Evolutionary conservation across 2,888 invertebrate species (phyloP).

Genomic region (Thyatira batis): DNA sequence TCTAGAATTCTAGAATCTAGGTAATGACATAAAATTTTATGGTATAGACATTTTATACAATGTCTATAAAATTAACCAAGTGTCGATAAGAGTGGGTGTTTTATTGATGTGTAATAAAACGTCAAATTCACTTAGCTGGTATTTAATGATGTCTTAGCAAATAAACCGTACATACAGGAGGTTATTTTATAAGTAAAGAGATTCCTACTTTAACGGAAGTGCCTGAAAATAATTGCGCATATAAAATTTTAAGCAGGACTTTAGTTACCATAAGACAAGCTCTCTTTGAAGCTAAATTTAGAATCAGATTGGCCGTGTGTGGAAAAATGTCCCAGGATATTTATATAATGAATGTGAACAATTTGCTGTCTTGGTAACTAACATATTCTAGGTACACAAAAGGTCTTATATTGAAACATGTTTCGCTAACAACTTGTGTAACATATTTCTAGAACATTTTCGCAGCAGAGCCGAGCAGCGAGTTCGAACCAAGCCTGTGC

Average conservation of each 20-base stretch:
- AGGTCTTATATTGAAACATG: neutral
- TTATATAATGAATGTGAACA: too few species aligned
- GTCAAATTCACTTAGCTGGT: conserved; percentile 34
- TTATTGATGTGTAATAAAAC: conserved; percentile 46
- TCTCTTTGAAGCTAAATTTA: too few species aligned
- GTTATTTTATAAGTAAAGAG: conserved; percentile 8
- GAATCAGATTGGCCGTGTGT: too few species aligned
- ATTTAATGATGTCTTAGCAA: conserved; percentile 23
- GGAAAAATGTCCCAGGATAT: too few species aligned
- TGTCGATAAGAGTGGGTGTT: conserved; percentile 46
- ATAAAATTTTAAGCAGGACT: too few species aligned
- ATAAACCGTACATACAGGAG: conserved; percentile 18
- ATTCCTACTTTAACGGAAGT: neutral
- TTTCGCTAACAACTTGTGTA: neutral
- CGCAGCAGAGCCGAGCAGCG: conserved; percentile 30
- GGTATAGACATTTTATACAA: conserved; percentile 12
- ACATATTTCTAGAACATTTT: conserved; percentile 42
- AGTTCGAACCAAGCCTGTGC: conserved; percentile 41
- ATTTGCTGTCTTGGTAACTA: too few species aligned
- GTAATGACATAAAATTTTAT: neutral
- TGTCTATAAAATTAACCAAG: conserved; percentile 45
- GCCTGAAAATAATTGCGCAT: neutral
- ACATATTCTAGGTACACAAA: neutral
- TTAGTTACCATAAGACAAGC: too few species aligned
- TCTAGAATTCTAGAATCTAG: neutral